Evolutionary conservation across 2,888 invertebrate genomes (phyloP), one percentile per base, ranked within the genome.

Genomic region (Lordiphosa andalusiaca): DNA sequence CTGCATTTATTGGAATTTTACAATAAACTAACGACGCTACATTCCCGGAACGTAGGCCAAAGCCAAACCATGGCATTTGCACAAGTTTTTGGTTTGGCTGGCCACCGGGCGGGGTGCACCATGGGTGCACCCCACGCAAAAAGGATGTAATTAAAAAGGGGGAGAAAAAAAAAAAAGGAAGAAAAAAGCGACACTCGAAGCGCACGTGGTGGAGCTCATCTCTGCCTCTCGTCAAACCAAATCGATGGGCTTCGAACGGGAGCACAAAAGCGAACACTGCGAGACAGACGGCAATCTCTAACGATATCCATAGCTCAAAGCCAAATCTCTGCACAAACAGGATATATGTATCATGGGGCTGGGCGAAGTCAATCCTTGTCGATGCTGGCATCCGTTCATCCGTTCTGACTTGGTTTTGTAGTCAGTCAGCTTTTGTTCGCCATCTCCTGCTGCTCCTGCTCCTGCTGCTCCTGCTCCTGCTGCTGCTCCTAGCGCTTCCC

Each of bases 231-330:
- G 37, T 12, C 33, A 57, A 41, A 38, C 19, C 65, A 53, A 68
- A 84, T 78, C 80, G 83, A 77, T 84, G 83, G 74, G 78, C 65
- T 69, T 30, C 30, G 38, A 23, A 2, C n/a, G 38, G 16, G n/a
- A 13, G 38, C 12, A 39, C 13, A 9, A 30, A 30, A 30, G 10
- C 7, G 12, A 13, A 48, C 49, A 42, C 61, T 65, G 58, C 73
- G 73, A 73, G 54, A 49, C 42, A 55, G 50, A 56, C 41, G 63
- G 49, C 71, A 42, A 55, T 55, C 68, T 68, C 66, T 66, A 66
- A 66, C 66, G 83, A 83, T 86, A 86, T 86, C 77, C 86, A 74
- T 85, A 83, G 85, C 85, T 85, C 85, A 85, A 85, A 85, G 87
- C 77, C 67, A 84, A 84, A 85, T 84, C 86, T 85, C 75, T 69